Conservation (phyloP, 2,113 vertebrate species). For the Pholis gunnellus region DNA sequence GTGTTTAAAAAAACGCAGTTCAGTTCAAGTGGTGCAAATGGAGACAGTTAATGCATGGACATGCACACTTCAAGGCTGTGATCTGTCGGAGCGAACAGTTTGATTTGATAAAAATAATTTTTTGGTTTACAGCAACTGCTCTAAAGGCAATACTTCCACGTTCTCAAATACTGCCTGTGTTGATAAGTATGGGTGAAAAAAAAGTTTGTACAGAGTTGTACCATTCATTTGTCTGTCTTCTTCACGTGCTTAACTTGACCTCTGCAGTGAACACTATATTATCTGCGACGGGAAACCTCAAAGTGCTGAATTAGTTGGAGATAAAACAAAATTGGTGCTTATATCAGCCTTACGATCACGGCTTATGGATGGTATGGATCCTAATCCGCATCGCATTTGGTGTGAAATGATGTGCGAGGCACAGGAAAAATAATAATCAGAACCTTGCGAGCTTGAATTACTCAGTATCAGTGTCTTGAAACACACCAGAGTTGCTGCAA, state of each 20-base stretch:
- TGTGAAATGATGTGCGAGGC: not conserved
- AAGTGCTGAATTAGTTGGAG: too few relatives aligned
- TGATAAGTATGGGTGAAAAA: not conserved
- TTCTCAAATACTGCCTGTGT: not conserved
- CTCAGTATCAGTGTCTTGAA: not conserved
- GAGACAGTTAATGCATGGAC: not conserved
- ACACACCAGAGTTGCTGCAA: too few relatives aligned
- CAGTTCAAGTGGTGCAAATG: constrained; percentile 22
- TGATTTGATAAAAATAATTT: too few relatives aligned
- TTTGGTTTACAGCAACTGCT: not conserved
- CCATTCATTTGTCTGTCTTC: not conserved
- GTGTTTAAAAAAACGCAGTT: constrained; percentile 30
- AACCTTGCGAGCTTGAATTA: not conserved
- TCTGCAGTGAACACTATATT: not conserved
- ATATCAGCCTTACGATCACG: not conserved
- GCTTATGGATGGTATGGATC: not conserved
- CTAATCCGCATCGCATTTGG: not conserved
- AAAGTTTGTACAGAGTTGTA: not conserved
- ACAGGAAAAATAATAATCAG: too few relatives aligned
- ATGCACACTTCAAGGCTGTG: not conserved
- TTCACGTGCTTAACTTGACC: not conserved
- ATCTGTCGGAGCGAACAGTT: not conserved
- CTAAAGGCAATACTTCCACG: not conserved
- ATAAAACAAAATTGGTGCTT: not conserved
- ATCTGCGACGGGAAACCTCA: not conserved